Percentiles rank a stretch among this genome's conserved stretches.
Conservation (phyloP, 2,797 vertebrate species). For the Sphaeramia orbicularis region DNA sequence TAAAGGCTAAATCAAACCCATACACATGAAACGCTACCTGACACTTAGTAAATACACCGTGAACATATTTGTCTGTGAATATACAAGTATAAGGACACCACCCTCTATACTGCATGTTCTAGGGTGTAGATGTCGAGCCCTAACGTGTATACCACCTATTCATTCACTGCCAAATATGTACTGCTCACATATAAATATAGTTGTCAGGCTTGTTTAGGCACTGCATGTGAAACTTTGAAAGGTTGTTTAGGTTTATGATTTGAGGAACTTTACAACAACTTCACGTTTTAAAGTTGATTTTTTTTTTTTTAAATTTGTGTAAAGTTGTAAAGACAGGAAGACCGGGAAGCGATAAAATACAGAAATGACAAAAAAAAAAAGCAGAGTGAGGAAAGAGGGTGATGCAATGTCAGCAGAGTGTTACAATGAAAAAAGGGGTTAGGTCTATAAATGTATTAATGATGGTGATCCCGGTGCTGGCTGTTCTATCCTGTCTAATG, state of each 20-base stretch:
- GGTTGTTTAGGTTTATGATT: conserved; percentile 1
- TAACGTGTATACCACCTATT: conserved; percentile 11
- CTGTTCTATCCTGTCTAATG: conserved; percentile 46
- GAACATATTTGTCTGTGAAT: conserved; percentile 25
- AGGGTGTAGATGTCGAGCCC: conserved; percentile 15
- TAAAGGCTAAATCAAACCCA: conserved; percentile 16
- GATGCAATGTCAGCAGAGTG: conserved; percentile 52
- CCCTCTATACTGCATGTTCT: conserved; percentile 1
- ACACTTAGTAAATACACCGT: conserved; percentile 17
- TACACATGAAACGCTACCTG: conserved; percentile 10
- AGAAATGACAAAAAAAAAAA: conserved; percentile 18
- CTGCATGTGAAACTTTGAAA: conserved; percentile 14
- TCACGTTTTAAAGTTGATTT: not conserved
- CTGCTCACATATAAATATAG: conserved; percentile 2
- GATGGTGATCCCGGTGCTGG: conserved; percentile 14
- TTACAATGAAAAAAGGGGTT: conserved; percentile 19
- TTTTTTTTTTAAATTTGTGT: not conserved
- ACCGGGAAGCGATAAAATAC: not conserved
- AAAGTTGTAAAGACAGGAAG: not conserved
- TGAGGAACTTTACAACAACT: conserved; percentile 4
- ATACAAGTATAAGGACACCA: conserved; percentile 23
- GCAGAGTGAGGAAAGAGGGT: conserved; percentile 12
- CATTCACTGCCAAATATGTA: conserved; percentile 17
- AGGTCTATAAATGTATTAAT: conserved; percentile 55
- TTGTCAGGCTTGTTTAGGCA: conserved; percentile 9